Conservation (phyloP, 2,113 vertebrate species). For the Dinomys branickii region DNA sequence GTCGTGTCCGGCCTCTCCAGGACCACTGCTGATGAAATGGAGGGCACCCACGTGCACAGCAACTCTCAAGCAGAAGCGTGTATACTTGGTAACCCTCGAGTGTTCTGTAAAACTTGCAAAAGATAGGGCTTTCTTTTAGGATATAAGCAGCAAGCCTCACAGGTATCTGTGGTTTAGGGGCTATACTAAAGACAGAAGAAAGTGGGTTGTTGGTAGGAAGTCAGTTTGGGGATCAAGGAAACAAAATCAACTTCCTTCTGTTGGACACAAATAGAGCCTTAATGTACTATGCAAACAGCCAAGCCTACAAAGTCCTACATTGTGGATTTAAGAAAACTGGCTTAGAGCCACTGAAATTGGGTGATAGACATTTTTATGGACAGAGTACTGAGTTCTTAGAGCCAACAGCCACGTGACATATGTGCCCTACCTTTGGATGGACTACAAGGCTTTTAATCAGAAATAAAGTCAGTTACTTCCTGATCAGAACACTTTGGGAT, state of each 20-base stretch:
- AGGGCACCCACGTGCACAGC: neutral
- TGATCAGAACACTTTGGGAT: slow-evolving; percentile 8
- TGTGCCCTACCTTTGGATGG: neutral
- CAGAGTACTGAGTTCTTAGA: neutral
- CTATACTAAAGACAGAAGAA: neutral
- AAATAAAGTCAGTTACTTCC: slow-evolving; percentile 32
- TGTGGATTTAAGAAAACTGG: neutral
- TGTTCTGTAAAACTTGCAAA: neutral
- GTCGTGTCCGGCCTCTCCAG: neutral
- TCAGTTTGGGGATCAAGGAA: neutral
- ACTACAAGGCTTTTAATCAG: slow-evolving; percentile 36
- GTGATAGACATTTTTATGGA: slow-evolving; percentile 39
- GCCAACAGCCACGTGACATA: neutral
- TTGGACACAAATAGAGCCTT: neutral
- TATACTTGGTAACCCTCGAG: neutral
- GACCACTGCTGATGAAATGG: neutral
- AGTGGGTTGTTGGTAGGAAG: neutral
- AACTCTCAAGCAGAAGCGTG: neutral
- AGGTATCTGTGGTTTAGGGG: neutral
- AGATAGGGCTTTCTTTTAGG: neutral
- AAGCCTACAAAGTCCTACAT: neutral
- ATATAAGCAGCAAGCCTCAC: neutral
- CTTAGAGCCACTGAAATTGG: neutral
- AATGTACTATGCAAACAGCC: neutral
- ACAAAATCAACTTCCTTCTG: neutral